Evolutionary conservation across 2,888 invertebrate genomes (phyloP), one percentile per base, ranked within the genome.

Genomic region (Andrena hattorfiana): DNA sequence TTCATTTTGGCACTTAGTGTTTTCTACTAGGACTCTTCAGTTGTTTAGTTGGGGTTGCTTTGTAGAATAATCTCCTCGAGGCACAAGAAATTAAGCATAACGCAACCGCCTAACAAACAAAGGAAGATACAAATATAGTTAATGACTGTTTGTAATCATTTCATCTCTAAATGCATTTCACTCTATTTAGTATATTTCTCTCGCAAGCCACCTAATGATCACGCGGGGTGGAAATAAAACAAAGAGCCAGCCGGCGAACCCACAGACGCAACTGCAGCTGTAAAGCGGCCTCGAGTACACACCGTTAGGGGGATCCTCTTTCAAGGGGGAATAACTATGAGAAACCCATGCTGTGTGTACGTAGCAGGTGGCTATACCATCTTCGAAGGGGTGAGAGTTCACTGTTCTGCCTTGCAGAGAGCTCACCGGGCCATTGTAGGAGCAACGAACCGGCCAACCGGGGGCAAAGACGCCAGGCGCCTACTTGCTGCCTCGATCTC

Each of bases 371-470:
- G 60, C 71, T 77, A 74, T 77, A 79, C 71, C 88, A 77, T 73
- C 71, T 75, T 59, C 54, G 48, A 59, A 51, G 56, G 78, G 78
- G 78, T 72, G 67, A 85, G 83, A 77, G 83, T 77, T 80, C 79
- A 62, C 75, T 84, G 70, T 82, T 83, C 72, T 72, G 77, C 64
- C 69, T 81, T 69, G 69, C 78, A 78, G 73, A 72, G 76, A 72
- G 76, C 81, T 85, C 84, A 78, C 76, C 69, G 77, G 78, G 80
- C 85, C 81, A 89, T 89, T 85, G 82, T 84, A 80, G 76, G 77
- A 81, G 89, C 90, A 89, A 89, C 89, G 89, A 89, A 88, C 84
- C 87, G 87, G 51, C 82, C 77, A 84, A 87, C 73, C 83, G 72
- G 74, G 68, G 77, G 85, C 82, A 89, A 89, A 89, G 88, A 86